Evolutionary conservation across 2,797 vertebrate genomes (phyloP), one percentile per base, ranked within the genome.

Genomic region (Labroides dimidiatus): DNA sequence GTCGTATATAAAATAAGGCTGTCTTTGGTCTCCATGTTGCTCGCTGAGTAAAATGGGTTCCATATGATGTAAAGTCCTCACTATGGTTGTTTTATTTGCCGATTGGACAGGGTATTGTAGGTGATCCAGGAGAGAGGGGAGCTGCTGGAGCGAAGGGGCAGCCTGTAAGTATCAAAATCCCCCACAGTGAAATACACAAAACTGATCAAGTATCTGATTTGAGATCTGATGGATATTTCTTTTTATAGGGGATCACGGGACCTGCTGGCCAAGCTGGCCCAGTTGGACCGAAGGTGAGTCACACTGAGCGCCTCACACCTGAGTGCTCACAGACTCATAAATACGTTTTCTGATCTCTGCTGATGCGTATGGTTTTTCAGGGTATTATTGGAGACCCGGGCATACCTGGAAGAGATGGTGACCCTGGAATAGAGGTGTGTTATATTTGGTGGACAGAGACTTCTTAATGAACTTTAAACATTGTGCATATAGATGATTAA

Each of bases 321-420:
- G 27, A 62, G 19, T 1, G 3, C 33, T n/a, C 1, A 69, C 58
- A 64, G 52, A 41, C 33, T 60, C 50, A 9, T 16, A 53, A 15
- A 72, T 45, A 13, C 3, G 10, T 16, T 57, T 11, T 20, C 14
- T 15, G 33, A 70, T 37, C 30, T 58, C 4, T 69, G 41, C 23
- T 81, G 58, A 64, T 58, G 15, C 54, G 23, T 20, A 5, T 23
- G 2, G 72, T 43, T 86, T 66, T 44, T 0, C 36, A 96, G 95
- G 95, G 95, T 20, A 95, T 95, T 60, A 42, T 92, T 78, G 95
- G 95, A 72, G 95, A 96, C 85, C 93, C 93, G 1, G 95, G 95
- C 21, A 65, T 86, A 48, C 37, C 84, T 50, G 95, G 94, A 27
- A 92, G 94, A 89, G 94, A 95, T 56, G 95, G 94, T 24, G 92